Percentiles rank a stretch among this genome's conserved stretches.
Evolutionary conservation across 2,797 vertebrate species (phyloP).

Genomic region (Neomorphus geoffroyi): DNA sequence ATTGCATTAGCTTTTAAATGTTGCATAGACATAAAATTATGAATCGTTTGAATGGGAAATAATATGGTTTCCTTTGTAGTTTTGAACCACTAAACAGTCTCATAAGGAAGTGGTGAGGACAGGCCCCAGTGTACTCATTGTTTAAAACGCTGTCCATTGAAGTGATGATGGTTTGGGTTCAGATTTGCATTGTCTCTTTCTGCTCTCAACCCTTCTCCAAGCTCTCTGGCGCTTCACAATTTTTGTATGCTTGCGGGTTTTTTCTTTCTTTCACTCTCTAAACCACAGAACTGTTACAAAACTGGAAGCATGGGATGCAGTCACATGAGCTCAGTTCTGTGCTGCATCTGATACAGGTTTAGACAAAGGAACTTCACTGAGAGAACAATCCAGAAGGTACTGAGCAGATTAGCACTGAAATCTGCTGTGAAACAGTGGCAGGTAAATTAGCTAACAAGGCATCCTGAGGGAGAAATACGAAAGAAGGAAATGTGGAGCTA

Average conservation of each 20-base stretch:
- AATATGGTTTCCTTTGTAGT: background rate
- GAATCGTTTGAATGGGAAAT: background rate
- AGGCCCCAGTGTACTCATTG: background rate
- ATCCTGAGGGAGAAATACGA: background rate
- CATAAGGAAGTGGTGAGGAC: background rate
- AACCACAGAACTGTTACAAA: background rate
- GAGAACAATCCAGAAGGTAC: constrained; percentile 29
- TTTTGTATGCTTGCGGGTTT: background rate
- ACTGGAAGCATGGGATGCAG: background rate
- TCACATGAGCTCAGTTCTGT: background rate
- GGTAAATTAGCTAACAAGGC: constrained; percentile 16
- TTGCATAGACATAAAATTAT: background rate
- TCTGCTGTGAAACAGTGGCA: constrained; percentile 3
- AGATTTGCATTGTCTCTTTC: background rate
- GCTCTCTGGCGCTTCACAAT: background rate
- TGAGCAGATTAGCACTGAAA: background rate
- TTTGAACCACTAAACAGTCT: background rate
- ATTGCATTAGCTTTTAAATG: constrained; percentile 21
- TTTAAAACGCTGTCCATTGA: background rate
- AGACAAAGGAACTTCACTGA: background rate
- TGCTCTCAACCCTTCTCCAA: background rate
- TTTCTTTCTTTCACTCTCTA: background rate
- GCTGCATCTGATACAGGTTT: background rate
- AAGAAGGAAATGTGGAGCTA: background rate
- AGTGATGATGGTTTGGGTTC: background rate